Percentiles rank a stretch among this genome's conserved stretches.
These are phyloP conservation scores for Saguinus midas DNA, from an alignment of 2,113 vertebrate genomes.

Conservation along the genomic window DNA sequence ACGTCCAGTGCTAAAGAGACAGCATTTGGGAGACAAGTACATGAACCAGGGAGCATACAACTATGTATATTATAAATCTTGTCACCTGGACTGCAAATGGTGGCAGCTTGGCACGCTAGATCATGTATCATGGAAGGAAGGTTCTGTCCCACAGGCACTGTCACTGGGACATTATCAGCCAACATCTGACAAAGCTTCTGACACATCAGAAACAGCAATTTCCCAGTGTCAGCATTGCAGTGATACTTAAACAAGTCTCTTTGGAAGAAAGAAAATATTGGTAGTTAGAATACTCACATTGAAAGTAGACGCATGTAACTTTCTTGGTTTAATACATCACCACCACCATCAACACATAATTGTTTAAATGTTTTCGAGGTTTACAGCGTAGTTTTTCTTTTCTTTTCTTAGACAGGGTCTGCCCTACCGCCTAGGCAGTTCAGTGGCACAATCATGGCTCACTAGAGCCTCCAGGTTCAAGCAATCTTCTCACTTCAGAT, in stretches of 20 bases:
- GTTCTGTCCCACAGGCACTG: slow-evolving; percentile 84
- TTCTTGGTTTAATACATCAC: background rate
- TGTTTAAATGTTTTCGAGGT: background rate
- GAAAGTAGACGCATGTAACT: background rate
- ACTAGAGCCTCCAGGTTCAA: no score
- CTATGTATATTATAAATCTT: background rate
- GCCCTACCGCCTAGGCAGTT: no score
- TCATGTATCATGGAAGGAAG: slow-evolving; percentile 89
- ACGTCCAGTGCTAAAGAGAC: background rate
- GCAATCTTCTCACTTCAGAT: no score
- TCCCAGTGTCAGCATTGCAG: slow-evolving; percentile 85
- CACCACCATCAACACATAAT: background rate
- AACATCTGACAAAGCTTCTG: slow-evolving; percentile 93
- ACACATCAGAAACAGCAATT: slow-evolving; percentile 88
- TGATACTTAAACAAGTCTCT: slow-evolving; percentile 91
- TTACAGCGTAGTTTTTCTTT: no score
- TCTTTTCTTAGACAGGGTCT: no score
- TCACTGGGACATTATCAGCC: slow-evolving; percentile 88
- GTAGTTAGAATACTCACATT: background rate
- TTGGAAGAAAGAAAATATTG: background rate
- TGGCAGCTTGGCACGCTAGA: slow-evolving; percentile 91
- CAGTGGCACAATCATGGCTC: no score
- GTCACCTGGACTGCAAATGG: slow-evolving; percentile 92
- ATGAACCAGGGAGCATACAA: background rate
- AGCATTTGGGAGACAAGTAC: background rate